Base-by-base conservation (phyloP, 2,113 vertebrate genomes). In the Cichladusa arquata region DNA sequence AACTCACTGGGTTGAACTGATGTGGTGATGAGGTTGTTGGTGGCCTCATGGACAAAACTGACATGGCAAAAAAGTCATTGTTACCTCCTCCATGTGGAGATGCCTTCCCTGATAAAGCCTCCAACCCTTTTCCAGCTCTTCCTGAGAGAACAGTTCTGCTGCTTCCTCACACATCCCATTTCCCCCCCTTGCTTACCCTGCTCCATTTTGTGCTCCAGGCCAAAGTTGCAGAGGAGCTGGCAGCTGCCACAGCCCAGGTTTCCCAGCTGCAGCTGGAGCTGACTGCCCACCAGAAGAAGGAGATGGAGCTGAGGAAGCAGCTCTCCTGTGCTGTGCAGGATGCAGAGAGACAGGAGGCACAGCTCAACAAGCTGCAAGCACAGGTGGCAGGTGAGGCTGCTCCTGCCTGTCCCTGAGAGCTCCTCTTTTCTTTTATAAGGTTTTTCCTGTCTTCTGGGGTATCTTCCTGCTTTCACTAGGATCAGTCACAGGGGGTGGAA, bases 251-350 rank as follows among this genome's bases (percentile, higher is more conserved):
- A 0, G 98, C 98, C 0, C 98, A 98, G 19, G 95, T 99, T 53
- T 98, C 99, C 79, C 98, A 98, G 51, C 98, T 99, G 86, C 99
- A 99, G 97, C 97, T 99, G 60, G 99, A 99, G 86, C 97, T 98
- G 74, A 97, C 98, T 0, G 97, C 97, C 47, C 98, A 99, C 25
- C 98, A 99, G 96, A 99, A 99, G 97, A 98, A 98, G 92, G 98
- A 98, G 19, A 90, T 94, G 17, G 98, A 98, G 29, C 97, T 99
- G 89, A 97, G 98, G 90, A 94, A 90, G 15, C 98, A 98, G 96
- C 98, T 99, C 15, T 98, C 90, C 12, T 90, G 97, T 2, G 98
- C 95, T 6, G 67, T 98, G 96, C 98, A 98, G 96, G 98, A 99
- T 40, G 86, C 92, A 1, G 98, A 99, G 90, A 96, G 86, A 42